Evolutionary conservation across 1,140 invertebrate genomes (phyloP).

Genomic region (Bombus superbus): DNA sequence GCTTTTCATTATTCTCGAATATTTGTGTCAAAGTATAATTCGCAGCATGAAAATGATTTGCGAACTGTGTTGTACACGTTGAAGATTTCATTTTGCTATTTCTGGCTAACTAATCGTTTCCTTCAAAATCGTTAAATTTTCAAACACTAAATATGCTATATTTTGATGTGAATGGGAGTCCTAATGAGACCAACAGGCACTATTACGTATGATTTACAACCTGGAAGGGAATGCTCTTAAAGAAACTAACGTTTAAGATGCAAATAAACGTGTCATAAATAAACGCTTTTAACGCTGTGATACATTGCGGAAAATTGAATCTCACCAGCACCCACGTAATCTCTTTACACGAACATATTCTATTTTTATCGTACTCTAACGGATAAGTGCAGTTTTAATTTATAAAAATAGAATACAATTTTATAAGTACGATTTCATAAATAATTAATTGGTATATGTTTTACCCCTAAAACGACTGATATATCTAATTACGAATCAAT

Average conservation of each 20-base stretch:
- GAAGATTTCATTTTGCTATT: not conserved
- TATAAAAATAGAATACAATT: not conserved
- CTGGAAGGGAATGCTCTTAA: not conserved
- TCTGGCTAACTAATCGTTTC: not conserved
- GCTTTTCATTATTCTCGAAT: not conserved
- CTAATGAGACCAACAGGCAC: not conserved
- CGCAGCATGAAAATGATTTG: not conserved
- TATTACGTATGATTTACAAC: slow-evolving; percentile 1
- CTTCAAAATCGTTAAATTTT: not conserved
- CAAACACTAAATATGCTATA: not conserved
- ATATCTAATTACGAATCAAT: not conserved
- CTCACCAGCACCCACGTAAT: not conserved
- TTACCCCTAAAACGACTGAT: too few relatives aligned
- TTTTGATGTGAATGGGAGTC: not conserved
- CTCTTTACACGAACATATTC: too few relatives aligned
- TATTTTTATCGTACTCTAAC: too few relatives aligned
- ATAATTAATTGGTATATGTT: not conserved
- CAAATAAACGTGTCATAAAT: not conserved
- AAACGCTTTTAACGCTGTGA: not conserved
- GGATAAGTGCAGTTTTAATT: too few relatives aligned
- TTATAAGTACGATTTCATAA: not conserved
- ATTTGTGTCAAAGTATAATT: not conserved
- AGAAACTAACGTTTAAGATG: slow-evolving; percentile 14
- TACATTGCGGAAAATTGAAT: not conserved
- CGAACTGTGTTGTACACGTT: not conserved